Evolutionary conservation across 1,140 invertebrate genomes (phyloP).

Genomic region (Brevipalpus yothersi): DNA sequence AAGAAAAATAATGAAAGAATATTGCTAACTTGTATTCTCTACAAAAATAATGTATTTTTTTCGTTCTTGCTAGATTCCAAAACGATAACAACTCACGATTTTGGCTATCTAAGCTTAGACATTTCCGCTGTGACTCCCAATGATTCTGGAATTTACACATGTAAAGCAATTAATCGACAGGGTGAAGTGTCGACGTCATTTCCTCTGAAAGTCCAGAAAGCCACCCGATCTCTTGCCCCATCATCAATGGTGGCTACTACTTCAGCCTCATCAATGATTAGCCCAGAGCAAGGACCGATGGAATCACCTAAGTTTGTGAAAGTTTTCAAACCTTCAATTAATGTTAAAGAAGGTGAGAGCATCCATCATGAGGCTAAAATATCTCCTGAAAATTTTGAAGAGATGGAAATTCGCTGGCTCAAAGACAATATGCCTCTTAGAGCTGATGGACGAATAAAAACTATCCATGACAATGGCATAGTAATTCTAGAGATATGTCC

Average conservation of each 20-base stretch:
- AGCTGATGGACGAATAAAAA: conserved; percentile 29
- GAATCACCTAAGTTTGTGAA: too few species aligned
- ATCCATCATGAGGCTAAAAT: conserved; percentile 39
- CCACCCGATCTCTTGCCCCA: too few species aligned
- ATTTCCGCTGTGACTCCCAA: conserved; percentile 29
- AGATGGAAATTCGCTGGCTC: conserved; percentile 69
- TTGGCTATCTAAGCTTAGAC: conserved; percentile 62
- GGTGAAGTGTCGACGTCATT: conserved; percentile 30
- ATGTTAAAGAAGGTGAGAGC: conserved; percentile 47
- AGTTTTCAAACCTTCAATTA: too few species aligned
- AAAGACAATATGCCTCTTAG: conserved; percentile 42
- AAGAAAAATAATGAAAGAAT: too few species aligned
- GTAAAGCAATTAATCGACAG: conserved; percentile 20
- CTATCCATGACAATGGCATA: conserved; percentile 29
- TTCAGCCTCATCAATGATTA: too few species aligned
- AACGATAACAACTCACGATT: conserved; percentile 29
- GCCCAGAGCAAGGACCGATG: too few species aligned
- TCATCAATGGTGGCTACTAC: too few species aligned
- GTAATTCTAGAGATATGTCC: conserved; percentile 30
- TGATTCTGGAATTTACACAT: conserved; percentile 25
- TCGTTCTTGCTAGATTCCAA: conserved; percentile 43
- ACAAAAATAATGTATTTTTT: conserved; percentile 71
- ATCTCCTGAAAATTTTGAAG: conserved; percentile 68
- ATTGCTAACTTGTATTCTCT: too few species aligned
- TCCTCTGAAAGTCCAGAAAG: conserved; percentile 19